These are phyloP conservation scores for Drosophila percnosoma DNA, from an alignment of 2,888 invertebrate species.

Conservation along the genomic window DNA sequence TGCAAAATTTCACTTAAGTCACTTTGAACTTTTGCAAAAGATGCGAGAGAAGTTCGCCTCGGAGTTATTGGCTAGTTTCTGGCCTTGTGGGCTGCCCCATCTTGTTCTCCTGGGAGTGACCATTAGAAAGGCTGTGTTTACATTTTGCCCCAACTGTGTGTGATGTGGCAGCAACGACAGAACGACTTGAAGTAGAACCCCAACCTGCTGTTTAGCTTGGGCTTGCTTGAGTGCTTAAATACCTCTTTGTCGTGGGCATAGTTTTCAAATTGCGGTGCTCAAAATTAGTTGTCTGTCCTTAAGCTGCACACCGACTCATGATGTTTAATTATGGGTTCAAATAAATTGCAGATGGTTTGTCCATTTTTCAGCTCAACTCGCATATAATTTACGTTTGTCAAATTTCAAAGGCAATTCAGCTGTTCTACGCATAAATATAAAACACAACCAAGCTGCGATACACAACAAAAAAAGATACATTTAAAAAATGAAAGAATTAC, in stretches of 20 bases:
- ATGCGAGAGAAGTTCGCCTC: conserved; percentile 51
- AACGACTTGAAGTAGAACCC: conserved; percentile 24
- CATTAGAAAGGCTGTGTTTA: conserved; percentile 72
- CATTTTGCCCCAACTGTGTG: conserved; percentile 57
- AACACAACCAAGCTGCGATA: background rate
- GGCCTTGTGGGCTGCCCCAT: conserved; percentile 14
- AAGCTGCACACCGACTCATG: background rate
- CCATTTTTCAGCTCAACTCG: background rate
- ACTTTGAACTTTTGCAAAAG: conserved; percentile 64
- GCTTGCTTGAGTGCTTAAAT: conserved; percentile 26
- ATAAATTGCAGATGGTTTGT: background rate
- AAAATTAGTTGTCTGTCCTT: background rate
- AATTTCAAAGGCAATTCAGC: background rate
- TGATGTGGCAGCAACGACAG: conserved; percentile 53
- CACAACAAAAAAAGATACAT: background rate
- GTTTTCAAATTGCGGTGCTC: background rate
- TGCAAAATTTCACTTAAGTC: conserved; percentile 75
- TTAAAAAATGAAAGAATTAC: background rate
- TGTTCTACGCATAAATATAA: background rate
- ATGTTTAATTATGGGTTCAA: background rate
- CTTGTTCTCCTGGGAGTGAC: conserved; percentile 44
- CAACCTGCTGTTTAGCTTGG: conserved; percentile 8
- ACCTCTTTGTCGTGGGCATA: background rate
- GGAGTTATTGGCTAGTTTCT: conserved; percentile 57
- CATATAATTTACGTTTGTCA: background rate